Conservation (phyloP, 2,797 vertebrate genomes). For the Gambelia wislizenii region DNA sequence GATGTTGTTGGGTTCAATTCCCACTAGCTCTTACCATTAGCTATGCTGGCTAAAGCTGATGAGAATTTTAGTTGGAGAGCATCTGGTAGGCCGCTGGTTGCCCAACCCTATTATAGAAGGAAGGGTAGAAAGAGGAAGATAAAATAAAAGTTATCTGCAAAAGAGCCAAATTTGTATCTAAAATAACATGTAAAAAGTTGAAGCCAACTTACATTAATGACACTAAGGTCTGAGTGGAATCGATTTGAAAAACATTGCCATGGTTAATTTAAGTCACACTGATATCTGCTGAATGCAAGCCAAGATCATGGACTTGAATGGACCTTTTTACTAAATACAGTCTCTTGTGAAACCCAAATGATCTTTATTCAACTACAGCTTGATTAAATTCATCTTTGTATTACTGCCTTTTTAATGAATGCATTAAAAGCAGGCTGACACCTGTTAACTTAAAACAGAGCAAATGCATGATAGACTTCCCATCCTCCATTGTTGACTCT, state of each 20-base stretch:
- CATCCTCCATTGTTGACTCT: not conserved
- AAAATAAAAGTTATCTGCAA: not conserved
- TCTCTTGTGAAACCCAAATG: not conserved
- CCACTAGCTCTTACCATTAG: not conserved
- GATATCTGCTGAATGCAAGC: not conserved
- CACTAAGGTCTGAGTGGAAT: not conserved
- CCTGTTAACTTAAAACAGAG: not conserved
- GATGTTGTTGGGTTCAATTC: not conserved
- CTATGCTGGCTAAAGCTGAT: not conserved
- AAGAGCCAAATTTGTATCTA: not conserved
- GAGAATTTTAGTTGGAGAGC: not conserved
- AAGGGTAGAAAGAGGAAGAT: not conserved
- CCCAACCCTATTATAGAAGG: not conserved
- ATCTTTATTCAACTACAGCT: not conserved
- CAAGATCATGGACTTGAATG: not conserved
- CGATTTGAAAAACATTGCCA: not conserved
- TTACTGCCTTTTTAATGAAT: not conserved
- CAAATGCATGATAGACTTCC: no score
- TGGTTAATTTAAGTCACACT: not conserved
- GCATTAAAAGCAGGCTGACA: not conserved
- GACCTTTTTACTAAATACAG: not conserved
- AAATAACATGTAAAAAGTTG: not conserved
- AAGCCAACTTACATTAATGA: not conserved
- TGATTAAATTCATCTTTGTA: not conserved
- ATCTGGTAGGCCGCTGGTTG: not conserved